phyloP scores from a whole-genome alignment of 2,888 invertebrate genomes.

The Melikaiella ostensackeni region DNA sequence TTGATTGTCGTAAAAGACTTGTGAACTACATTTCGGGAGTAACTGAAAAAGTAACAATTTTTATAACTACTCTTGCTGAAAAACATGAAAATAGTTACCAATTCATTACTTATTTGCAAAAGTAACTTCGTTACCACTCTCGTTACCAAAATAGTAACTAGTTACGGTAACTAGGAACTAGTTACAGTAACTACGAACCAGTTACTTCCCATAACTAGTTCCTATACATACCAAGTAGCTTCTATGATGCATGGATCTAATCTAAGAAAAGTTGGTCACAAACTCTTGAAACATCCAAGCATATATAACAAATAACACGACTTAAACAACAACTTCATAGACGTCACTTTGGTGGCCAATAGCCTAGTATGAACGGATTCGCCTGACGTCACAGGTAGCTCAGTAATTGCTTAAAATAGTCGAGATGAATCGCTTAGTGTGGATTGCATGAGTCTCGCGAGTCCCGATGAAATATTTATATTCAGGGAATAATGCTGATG shows the following conservation, averaged over 20 bases:
- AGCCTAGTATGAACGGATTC: background rate
- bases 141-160: no score
- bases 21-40: no score
- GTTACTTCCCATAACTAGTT: no score
- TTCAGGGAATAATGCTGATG: slow-evolving; percentile 6
- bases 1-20: no score
- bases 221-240: background rate
- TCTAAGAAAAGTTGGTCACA: background rate
- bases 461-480: slow-evolving; percentile 4
- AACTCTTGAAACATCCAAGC: background rate
- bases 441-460: background rate
- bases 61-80: no score
- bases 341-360: background rate
- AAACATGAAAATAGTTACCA: no score
- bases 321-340: background rate
- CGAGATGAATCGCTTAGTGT: slow-evolving; percentile 60
- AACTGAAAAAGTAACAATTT: no score
- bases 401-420: slow-evolving; percentile 68
- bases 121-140: no score
- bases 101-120: no score
- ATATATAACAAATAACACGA: background rate
- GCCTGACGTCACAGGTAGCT: slow-evolving; percentile 45
- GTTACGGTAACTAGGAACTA: no score
- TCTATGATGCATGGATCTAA: background rate
- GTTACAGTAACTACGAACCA: no score